These are phyloP conservation scores for Eretmocerus hayati DNA, from an alignment of 2,888 invertebrate species.

Conservation along the genomic window DNA sequence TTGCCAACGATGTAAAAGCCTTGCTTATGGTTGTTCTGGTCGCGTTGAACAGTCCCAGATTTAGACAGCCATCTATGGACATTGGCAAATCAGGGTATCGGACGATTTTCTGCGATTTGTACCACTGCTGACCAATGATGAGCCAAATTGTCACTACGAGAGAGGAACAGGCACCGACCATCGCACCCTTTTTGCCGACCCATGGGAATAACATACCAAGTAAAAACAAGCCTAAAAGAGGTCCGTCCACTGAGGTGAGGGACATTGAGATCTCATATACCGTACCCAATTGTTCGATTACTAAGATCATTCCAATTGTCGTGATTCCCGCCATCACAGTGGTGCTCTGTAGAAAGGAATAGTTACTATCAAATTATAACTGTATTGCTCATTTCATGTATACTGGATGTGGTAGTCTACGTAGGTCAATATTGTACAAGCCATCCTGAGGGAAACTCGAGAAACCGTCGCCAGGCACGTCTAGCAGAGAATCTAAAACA, in stretches of 20 bases:
- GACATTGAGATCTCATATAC: constrained; percentile 60
- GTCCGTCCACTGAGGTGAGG: constrained; percentile 61
- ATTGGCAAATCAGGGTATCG: constrained; percentile 26
- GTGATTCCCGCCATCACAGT: constrained; percentile 51
- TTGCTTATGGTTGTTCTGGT: constrained; percentile 13
- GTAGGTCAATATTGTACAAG: no score
- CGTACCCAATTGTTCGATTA: constrained; percentile 58
- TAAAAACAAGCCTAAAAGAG: constrained; percentile 61
- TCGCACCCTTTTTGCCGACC: constrained; percentile 51
- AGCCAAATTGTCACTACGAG: constrained; percentile 34
- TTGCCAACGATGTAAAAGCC: no score
- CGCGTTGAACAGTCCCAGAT: constrained; percentile 26
- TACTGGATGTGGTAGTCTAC: no score
- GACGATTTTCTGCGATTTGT: constrained; percentile 28
- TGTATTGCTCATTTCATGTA: no score
- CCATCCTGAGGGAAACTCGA: no score
- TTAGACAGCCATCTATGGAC: constrained; percentile 26
- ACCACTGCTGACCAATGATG: constrained; percentile 34
- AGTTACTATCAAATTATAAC: no score
- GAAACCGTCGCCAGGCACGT: no score
- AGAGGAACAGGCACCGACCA: constrained; percentile 46
- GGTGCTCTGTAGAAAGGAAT: constrained; percentile 40
- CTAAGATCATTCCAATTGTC: constrained; percentile 52
- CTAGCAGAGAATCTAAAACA: no score
- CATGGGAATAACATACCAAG: constrained; percentile 63